Conservation (phyloP, 2,113 vertebrate genomes). For the Catharus bicknelli region DNA sequence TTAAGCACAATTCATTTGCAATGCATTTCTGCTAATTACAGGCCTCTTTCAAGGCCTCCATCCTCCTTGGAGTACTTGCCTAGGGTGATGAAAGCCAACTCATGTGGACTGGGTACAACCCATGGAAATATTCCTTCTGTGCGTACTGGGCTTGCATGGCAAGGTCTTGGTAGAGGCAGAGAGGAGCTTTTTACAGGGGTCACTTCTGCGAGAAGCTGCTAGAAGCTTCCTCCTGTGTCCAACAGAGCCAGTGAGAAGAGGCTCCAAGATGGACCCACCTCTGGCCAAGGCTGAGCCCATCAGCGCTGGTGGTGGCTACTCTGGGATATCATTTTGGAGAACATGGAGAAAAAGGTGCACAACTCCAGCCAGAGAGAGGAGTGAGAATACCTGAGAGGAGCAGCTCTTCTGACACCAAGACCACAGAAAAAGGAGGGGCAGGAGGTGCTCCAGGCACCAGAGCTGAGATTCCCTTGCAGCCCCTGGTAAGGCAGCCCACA, state of each 20-base stretch:
- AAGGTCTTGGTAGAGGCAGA: not conserved
- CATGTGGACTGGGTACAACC: not conserved
- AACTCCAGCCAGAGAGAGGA: not conserved
- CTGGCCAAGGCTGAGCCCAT: not conserved
- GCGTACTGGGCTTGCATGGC: not conserved
- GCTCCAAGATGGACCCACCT: rapidly evolving
- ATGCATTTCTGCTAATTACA: not conserved
- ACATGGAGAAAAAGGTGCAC: not conserved
- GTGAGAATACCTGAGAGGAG: not conserved
- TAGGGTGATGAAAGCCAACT: not conserved
- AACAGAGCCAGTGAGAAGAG: not conserved
- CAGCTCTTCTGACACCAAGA: not conserved
- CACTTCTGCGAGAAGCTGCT: not conserved
- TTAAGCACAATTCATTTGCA: not conserved
- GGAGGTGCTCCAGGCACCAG: rapidly evolving
- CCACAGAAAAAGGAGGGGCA: not conserved
- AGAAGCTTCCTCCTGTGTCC: not conserved
- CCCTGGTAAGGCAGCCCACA: too few relatives aligned
- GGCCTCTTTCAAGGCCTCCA: not conserved
- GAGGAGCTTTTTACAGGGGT: not conserved
- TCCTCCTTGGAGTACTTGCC: not conserved
- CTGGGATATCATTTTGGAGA: not conserved
- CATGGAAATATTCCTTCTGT: not conserved
- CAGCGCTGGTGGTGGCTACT: rapidly evolving
- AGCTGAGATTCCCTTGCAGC: not conserved